Base-by-base conservation (phyloP, 2,888 invertebrate species). In the Aphidoletes aphidimyza region DNA sequence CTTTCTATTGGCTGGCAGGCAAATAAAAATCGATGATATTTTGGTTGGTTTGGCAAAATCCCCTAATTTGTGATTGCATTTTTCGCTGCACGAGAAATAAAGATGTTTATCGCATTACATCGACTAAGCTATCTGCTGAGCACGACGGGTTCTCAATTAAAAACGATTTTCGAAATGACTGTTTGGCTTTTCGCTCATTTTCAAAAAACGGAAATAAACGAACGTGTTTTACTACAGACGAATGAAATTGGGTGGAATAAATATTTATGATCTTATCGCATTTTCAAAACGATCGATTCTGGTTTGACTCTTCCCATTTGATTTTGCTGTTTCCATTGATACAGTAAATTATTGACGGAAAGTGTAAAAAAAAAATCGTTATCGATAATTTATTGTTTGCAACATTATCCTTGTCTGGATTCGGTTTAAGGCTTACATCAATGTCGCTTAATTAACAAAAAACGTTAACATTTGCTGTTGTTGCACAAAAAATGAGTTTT, bases 41-140 rank as follows among this genome's bases (percentile, higher is more conserved):
- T 69, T 26, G 54, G 54, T 69, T 69, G 69, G 30, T 69, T n/a
- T 54, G 54, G 54, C 34, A 17, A 69, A 69, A 2, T 69, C 22
- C 69, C 69, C 69, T 69, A 69, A 69, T 69, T 69, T 69, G 69
- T 69, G 69, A 69, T 69, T 69, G 30, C 30, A 17, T 30, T 69
- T 69, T 69, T 30, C 69, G 30, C 69, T 30, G 69, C 69, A 69
- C 3, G 69, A 69, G 69, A 69, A 34, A 69, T 22, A 22, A 14
- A 54, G 69, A 69, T 69, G 30, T 14, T 69, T 69, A 69, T 69
- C 69, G 34, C 54, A 54, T 22, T 26, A 54, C n/a, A 26, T 14
- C 69, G 30, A n/a, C n/a, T 30, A 34, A 69, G 69, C 3, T 69
- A 30, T 69, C 69, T 69, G 69, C 69, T 69, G 30, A 69, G 69